Percentiles rank a stretch among this genome's conserved stretches.
phyloP scores from a whole-genome alignment of 1,140 invertebrate species.

The Drosophila ogumai region DNA sequence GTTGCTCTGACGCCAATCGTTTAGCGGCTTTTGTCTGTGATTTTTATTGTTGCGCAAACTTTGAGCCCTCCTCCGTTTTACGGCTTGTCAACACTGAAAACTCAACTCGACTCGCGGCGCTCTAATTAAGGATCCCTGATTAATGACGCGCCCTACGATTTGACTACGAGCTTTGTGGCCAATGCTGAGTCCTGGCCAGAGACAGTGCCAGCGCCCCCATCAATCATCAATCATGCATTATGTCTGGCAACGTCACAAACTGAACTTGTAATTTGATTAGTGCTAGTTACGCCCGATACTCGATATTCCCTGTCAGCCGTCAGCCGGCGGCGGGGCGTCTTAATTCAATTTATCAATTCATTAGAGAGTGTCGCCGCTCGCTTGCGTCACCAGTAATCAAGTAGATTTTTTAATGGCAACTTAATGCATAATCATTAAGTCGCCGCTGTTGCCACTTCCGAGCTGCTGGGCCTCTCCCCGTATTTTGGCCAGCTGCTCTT shows the following conservation, averaged over 20 bases:
- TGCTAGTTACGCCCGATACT: slow-evolving; percentile 35
- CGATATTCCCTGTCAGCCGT: slow-evolving; percentile 22
- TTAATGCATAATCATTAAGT: slow-evolving; percentile 75
- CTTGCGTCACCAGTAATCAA: slow-evolving; percentile 71
- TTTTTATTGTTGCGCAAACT: slow-evolving; percentile 53
- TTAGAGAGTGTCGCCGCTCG: slow-evolving; percentile 56
- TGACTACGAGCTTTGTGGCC: slow-evolving; percentile 9
- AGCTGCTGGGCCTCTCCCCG: background rate
- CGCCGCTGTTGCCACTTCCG: slow-evolving; percentile 27
- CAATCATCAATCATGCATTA: slow-evolving; percentile 74
- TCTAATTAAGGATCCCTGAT: slow-evolving; percentile 67
- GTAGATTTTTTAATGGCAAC: slow-evolving; percentile 77
- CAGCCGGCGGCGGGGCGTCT: slow-evolving; percentile 7
- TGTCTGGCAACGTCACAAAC: slow-evolving; percentile 46
- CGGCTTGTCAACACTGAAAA: slow-evolving; percentile 62
- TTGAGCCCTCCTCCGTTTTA: slow-evolving; percentile 48
- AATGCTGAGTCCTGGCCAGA: slow-evolving; percentile 2
- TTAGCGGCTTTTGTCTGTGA: slow-evolving; percentile 60
- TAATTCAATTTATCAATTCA: slow-evolving; percentile 82
- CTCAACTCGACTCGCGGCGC: slow-evolving; percentile 17
- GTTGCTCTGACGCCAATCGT: slow-evolving; percentile 65
- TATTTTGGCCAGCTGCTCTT: slow-evolving; percentile 25
- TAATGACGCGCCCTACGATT: slow-evolving; percentile 54
- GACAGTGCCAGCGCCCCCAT: slow-evolving; percentile 3
- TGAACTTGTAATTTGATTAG: slow-evolving; percentile 77